Evolutionary conservation across 30 jellyfish, hydroid and myxozoan genomes (phyloP).

Genomic region (Aurelia sp.): DNA sequence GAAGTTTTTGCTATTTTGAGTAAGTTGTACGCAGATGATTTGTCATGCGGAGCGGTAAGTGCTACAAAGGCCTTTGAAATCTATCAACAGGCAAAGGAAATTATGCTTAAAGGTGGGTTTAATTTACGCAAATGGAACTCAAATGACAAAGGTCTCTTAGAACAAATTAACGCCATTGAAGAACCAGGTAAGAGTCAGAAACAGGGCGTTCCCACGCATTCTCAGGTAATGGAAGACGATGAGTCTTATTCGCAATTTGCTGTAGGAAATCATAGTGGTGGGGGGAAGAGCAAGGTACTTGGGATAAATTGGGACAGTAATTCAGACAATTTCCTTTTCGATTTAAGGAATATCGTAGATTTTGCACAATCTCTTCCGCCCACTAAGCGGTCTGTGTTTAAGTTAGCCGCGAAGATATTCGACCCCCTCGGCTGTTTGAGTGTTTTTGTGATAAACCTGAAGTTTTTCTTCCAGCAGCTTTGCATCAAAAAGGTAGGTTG

Average conservation of each 20-base stretch:
- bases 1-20: no score
- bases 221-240: conserved; percentile 49
- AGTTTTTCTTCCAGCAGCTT: conserved; percentile 45
- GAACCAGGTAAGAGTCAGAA: background rate
- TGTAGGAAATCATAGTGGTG: conserved; percentile 29
- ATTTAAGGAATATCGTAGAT: background rate
- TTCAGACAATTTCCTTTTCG: conserved; percentile 17
- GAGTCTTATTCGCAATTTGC: conserved; percentile 42
- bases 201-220: background rate
- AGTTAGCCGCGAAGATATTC: conserved; percentile 55
- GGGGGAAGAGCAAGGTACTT: conserved; percentile 21
- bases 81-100: no score
- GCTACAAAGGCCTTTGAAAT: conserved; percentile 5
- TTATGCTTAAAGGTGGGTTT: no score
- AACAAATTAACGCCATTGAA: no score
- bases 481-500: conserved; percentile 56
- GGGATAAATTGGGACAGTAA: conserved; percentile 40
- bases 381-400: conserved; percentile 50
- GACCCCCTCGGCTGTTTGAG: conserved; percentile 73
- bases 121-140: no score
- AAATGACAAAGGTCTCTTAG: no score
- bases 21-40: conserved; percentile 25
- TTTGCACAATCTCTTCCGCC: conserved; percentile 39
- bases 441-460: conserved; percentile 26
- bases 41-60: conserved; percentile 14